Evolutionary conservation across 1,140 invertebrate species (phyloP), one percentile per base, ranked within the genome.

Genomic region (Tetranychus urticae): DNA sequence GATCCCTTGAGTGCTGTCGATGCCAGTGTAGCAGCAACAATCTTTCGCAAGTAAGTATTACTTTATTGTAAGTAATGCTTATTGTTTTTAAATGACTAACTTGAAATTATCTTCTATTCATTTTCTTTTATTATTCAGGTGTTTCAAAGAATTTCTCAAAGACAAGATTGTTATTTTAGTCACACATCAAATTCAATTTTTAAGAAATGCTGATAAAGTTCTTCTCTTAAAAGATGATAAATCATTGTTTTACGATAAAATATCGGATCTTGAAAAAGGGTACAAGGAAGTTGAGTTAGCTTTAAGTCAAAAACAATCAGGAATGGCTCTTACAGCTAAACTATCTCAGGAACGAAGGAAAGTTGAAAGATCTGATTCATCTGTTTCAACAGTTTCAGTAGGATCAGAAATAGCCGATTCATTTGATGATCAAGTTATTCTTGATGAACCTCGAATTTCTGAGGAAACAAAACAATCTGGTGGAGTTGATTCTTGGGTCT

Each of bases 151-250:
- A 45, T 77, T 75, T 56, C 69, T 84, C 2, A 73, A 75, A 50
- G 73, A 75, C 6, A 84, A 84, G 72, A 82, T 81, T 10, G 74
- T 83, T 39, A 69, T 86, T 10, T 76, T 82, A 63, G 77, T 81
- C 6, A 81, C 80, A 2, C 77, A 81, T 72, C 75, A 80, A 62
- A 65, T 79, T 33, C 75, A 81, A 70, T 67, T 70, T 37, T 73
- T 90, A n/a, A 78, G 80, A 67, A 77, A 78, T 34, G 84, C 82
- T 0, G 79, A 84, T 69, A 77, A 80, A 65, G 85, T 90, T 65
- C 71, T 88, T 45, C 79, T 86, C 3, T 70, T 89, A 65, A 80
- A 84, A 68, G 79, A 85, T 77, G 73, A 63, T 6, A 52, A 52
- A 23, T 12, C 50, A 8, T 8, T 8, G 7, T 52, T n/a, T 13